These are phyloP conservation scores for Leucophenga maculata DNA, from an alignment of 2,888 invertebrate species.

Conservation along the genomic window DNA sequence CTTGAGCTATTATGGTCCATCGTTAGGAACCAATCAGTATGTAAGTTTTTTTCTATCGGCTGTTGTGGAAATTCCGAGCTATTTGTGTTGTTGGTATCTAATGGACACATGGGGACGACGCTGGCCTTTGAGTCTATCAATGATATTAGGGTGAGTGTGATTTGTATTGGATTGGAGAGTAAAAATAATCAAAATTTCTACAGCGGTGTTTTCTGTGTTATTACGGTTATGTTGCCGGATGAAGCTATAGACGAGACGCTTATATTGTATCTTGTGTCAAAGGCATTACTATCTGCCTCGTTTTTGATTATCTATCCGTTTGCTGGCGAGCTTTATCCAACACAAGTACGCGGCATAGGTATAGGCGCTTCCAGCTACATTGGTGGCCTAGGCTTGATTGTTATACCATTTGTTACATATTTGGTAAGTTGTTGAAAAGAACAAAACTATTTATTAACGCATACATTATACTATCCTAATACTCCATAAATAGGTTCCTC, in stretches of 20 bases:
- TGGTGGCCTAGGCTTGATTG: slow-evolving; percentile 88
- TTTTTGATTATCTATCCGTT: slow-evolving; percentile 94
- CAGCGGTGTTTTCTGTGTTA: slow-evolving; percentile 87
- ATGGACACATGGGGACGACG: slow-evolving; percentile 91
- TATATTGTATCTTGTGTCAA: slow-evolving; percentile 84
- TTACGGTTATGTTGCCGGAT: slow-evolving; percentile 86
- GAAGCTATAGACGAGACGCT: slow-evolving; percentile 84
- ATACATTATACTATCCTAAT: no score
- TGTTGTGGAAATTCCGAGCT: slow-evolving; percentile 90
- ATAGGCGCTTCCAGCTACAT: slow-evolving; percentile 93
- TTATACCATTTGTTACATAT: slow-evolving; percentile 93
- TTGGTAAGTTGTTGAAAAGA: slow-evolving; percentile 78
- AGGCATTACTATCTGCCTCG: slow-evolving; percentile 91
- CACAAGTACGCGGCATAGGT: slow-evolving; percentile 89
- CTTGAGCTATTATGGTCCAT: slow-evolving; percentile 91
- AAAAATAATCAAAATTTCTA: slow-evolving; percentile 70
- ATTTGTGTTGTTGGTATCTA: slow-evolving; percentile 88
- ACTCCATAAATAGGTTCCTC: no score
- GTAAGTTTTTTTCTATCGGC: slow-evolving; percentile 91
- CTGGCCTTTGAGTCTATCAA: slow-evolving; percentile 89
- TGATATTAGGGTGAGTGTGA: slow-evolving; percentile 81
- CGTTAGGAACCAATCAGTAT: slow-evolving; percentile 89
- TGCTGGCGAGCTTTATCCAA: slow-evolving; percentile 93
- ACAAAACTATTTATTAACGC: no score
- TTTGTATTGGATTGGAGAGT: slow-evolving; percentile 71